Evolutionary conservation across 2,797 vertebrate genomes (phyloP), one percentile per base, ranked within the genome.

Genomic region (Darevskia nairensis): DNA sequence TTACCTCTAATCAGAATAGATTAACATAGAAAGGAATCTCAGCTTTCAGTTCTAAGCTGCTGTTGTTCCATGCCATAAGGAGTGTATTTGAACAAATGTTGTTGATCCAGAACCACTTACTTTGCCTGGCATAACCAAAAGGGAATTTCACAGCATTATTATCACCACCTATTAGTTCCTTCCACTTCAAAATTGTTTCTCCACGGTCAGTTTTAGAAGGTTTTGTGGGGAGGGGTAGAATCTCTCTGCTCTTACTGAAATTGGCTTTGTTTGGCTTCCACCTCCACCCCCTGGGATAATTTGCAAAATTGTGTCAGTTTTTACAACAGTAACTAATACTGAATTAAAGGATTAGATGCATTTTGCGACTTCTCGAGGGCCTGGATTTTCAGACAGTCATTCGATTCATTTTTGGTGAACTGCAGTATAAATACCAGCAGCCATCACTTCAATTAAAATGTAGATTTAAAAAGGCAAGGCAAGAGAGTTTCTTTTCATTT

Each of bases 381-480:
- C 68, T 55, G 23, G 3, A 0, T 1, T 79, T 61, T 19, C 39
- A 25, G 77, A 29, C 21, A 69, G n/a, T 29, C 29, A 77, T 69
- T n/a, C 46, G 59, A 25, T 13, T 39, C 23, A 69, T 76, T 27
- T 0, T 84, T 3, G 79, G 0, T 86, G 23, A 80, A n/a, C 9
- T 82, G 21, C 59, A 17, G 25, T 39, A 69, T 80, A 87, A 80
- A 90, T 82, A 55, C 32, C 17, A 66, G n/a, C 11, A 85, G 41
- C 74, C 80, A 23, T 25, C 84, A 69, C 69, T 88, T 89, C 78
- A 78, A 6, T 79, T 87, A 71, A 89, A 83, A 86, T 0, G 1
- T 29, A 50, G 68, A 72, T 4, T 80, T n/a, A 61, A 55, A 88
- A 44, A n/a, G 59, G 21, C 59, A 23, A 9, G 8, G n/a, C 41